Conservation (phyloP, 2,113 vertebrate species). For the Jaculus jaculus region DNA sequence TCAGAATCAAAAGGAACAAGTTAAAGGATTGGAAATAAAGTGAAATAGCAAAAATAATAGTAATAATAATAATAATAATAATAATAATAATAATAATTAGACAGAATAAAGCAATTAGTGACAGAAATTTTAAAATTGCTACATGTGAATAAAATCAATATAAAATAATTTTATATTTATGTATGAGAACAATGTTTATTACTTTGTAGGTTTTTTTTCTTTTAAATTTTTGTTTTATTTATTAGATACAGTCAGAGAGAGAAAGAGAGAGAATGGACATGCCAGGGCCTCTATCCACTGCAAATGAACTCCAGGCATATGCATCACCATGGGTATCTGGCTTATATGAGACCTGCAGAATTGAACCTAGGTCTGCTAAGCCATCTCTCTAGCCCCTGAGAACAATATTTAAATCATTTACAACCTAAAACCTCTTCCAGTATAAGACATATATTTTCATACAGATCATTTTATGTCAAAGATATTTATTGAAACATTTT, state of each 20-base stretch:
- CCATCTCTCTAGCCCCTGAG: too few species aligned
- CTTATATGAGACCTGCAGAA: too few species aligned
- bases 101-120: neutral
- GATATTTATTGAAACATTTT: neutral
- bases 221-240: too few species aligned
- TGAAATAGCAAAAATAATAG: neutral
- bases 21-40: neutral
- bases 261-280: too few species aligned
- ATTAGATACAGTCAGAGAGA: too few species aligned
- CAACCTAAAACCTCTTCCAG: neutral
- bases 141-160: neutral
- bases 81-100: too few species aligned
- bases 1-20: neutral
- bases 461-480: neutral
- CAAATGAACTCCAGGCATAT: too few species aligned
- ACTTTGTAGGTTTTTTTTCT: too few species aligned
- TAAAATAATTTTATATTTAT: neutral
- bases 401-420: neutral
- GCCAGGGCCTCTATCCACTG: too few species aligned
- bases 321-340: too few species aligned
- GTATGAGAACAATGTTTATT: neutral
- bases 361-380: too few species aligned
- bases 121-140: neutral
- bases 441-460: neutral
- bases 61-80: too few species aligned